phyloP scores from a whole-genome alignment of 2,888 invertebrate genomes.

The Callyntrura guangdongensis region DNA sequence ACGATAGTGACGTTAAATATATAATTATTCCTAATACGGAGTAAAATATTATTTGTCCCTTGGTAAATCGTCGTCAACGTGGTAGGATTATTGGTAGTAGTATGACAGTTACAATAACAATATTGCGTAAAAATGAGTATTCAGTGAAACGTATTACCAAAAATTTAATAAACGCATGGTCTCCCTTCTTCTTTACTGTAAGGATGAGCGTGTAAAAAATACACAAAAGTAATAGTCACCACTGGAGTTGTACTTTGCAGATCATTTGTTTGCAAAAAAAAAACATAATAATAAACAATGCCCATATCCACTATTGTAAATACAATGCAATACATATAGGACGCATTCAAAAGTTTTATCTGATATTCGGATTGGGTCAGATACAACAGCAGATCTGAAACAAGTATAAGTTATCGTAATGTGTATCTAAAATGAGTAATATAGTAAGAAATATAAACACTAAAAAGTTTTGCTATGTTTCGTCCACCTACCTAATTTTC shows the following conservation, averaged over 20 bases:
- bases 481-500: conserved; percentile 13
- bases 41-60: neutral
- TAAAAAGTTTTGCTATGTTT: conserved; percentile 15
- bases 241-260: conserved; percentile 64
- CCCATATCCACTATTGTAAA: conserved; percentile 16
- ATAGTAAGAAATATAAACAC: neutral
- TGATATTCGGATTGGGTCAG: neutral
- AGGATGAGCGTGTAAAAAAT: conserved; percentile 54
- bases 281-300: neutral
- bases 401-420: neutral
- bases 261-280: neutral
- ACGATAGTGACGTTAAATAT: neutral
- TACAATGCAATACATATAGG: neutral
- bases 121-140: conserved; percentile 46
- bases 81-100: conserved; percentile 44
- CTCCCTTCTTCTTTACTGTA: conserved; percentile 66
- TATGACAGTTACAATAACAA: conserved; percentile 12
- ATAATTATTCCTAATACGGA: neutral
- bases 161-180: conserved; percentile 64
- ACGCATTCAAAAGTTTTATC: neutral
- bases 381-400: neutral
- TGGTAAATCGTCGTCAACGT: neutral
- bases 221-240: conserved; percentile 53
- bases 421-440: neutral
- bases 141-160: conserved; percentile 70